Evolutionary conservation across 2,113 vertebrate genomes (phyloP).

Genomic region (Pipra filicauda): DNA sequence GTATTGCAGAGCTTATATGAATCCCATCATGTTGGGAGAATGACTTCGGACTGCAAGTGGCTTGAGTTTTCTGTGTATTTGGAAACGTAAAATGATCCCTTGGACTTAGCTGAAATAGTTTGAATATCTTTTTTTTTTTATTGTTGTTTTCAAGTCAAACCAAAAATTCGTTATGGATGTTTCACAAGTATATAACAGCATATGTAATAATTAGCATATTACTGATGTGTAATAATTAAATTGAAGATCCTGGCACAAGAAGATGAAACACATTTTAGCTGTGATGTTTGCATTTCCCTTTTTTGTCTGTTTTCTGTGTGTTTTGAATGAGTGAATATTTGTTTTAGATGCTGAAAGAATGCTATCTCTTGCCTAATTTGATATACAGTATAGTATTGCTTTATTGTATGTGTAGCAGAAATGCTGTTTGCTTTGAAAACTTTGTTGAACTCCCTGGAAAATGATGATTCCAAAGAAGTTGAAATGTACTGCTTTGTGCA

Average conservation of each 20-base stretch:
- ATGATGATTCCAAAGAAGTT: background rate
- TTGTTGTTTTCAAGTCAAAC: background rate
- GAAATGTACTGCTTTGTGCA: background rate
- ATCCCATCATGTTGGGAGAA: background rate
- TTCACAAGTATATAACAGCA: background rate
- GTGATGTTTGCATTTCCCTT: background rate
- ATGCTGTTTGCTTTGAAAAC: background rate
- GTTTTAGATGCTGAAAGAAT: background rate
- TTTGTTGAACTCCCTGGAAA: background rate
- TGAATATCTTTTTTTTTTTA: background rate
- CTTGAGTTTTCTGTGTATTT: background rate
- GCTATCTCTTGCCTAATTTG: background rate
- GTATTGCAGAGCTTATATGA: background rate
- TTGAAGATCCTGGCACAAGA: background rate
- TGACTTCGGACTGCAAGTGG: background rate
- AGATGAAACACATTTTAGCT: background rate
- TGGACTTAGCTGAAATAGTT: background rate
- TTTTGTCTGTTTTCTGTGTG: background rate
- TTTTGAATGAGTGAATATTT: background rate
- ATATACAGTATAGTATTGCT: background rate
- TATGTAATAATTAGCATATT: background rate
- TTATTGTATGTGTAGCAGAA: background rate
- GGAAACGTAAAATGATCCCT: background rate
- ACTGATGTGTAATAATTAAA: background rate
- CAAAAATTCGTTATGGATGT: background rate